phyloP scores from a whole-genome alignment of 1,140 invertebrate genomes.

The Sesamia nonagrioides region DNA sequence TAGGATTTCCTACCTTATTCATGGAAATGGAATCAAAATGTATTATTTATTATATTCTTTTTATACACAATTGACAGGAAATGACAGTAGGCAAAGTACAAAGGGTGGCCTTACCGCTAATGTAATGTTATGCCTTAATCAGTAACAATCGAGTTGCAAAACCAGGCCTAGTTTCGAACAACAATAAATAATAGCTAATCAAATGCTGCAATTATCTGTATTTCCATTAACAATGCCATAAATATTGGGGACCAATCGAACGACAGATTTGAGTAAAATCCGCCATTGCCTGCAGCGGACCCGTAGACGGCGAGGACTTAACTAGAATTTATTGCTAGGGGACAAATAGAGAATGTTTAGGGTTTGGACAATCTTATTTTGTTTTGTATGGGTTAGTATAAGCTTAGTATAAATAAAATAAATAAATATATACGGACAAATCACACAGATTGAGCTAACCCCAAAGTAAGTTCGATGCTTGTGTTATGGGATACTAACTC shows the following conservation, averaged over 20 bases:
- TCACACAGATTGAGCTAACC: too few species aligned
- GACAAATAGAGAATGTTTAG: constrained; percentile 34
- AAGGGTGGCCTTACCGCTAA: not conserved
- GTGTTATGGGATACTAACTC: too few species aligned
- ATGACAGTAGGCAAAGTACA: not conserved
- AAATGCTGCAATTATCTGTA: constrained; percentile 36
- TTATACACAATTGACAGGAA: not conserved
- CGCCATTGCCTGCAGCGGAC: constrained; percentile 57
- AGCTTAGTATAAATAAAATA: too few species aligned
- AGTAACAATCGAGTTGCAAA: constrained; percentile 22
- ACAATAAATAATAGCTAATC: constrained; percentile 35
- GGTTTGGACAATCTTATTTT: not conserved
- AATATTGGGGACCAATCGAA: constrained; percentile 35
- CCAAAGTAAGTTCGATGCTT: too few species aligned
- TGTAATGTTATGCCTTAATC: not conserved
- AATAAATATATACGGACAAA: too few species aligned
- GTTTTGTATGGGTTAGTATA: constrained; percentile 1
- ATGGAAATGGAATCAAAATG: not conserved
- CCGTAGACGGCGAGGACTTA: constrained; percentile 60
- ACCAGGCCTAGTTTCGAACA: not conserved
- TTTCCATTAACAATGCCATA: constrained; percentile 30
- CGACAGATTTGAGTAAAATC: constrained; percentile 46
- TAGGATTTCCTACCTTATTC: too few species aligned
- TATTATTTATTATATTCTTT: constrained; percentile 1
- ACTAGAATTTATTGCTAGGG: constrained; percentile 74